Base-by-base conservation (phyloP, 1,140 invertebrate genomes). In the Aphaenogaster ashmeadi region DNA sequence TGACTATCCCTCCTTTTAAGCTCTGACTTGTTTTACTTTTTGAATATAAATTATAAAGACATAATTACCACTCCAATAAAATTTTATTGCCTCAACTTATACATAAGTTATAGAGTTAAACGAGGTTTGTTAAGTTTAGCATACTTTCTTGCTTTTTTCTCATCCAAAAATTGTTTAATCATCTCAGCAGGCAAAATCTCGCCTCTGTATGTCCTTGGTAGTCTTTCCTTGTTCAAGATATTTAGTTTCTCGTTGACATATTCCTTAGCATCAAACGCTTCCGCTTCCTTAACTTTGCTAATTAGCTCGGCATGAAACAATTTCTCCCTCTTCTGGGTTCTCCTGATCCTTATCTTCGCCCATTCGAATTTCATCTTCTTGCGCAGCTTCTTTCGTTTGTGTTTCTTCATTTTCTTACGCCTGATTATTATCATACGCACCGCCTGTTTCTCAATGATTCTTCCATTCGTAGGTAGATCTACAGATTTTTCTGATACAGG, bases 341-440 rank as follows among this genome's bases (percentile, higher is more conserved):
- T 96, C 27, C 96, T 97, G 91, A 97, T 96, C 85, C 96, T 96
- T 41, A 96, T 95, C 93, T 97, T 98, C n/a, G 96, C 96, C 96
- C 97, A 97, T 64, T 96, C 96, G 94, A 96, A 97, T 91, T 97
- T 97, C 97, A 98, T 98, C 86, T 95, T 97, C 92, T 97, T 98
- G 79, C 97, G 96, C 41, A 98, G 94, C 94, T 98, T 99, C 92
- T 93, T 97, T 60, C 97, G 95, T 93, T 98, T 98, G 92, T 98
- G 98, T 91, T 97, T 98, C 92, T 97, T 98, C 97, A 99, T 98
- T 95, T 99, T 99, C 54, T 96, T 96, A 64, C 96, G 96, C 58
- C 98, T 96, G 64, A 98, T 98, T 0, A 97, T 97, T 91, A 98
- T 97, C 54, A 98, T 93, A 71, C 97, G 95, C 1, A 96, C 96